Base-by-base conservation (phyloP, 1,140 invertebrate genomes). In the Micrasema minimum region DNA sequence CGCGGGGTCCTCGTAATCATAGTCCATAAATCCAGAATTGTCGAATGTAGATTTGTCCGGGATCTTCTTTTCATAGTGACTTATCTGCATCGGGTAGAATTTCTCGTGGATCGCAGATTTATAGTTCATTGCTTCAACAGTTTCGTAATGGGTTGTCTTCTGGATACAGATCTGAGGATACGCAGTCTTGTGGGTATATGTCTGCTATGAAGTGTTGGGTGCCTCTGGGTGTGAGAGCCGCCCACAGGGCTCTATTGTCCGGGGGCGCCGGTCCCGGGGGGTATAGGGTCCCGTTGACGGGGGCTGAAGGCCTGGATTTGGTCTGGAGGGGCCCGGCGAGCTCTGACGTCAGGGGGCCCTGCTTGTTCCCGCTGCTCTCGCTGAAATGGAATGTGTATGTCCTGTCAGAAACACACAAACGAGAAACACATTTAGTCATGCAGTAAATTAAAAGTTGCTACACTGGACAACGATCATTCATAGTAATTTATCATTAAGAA, bases 111-210 rank as follows among this genome's bases (percentile, higher is more conserved):
- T 3, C 81, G 82, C 5, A 81, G 83, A 18, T 77, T 84, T 85
- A 68, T 85, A 85, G 5, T 85, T 82, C 5, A 85, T 80, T 0
- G 87, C 84, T 73, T 90, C 91, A 6, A 93, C 90, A 20, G 90
- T 90, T 78, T 93, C 91, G 77, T 93, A 93, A 75, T 91, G 90
- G 90, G 35, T 91, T 90, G 73, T 91, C 90, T 61, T 90, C 88
- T 18, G 85, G 79, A 65, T 85, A 85, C 41, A 87, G 85, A 53
- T 80, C 79, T 12, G 78, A 76, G 10, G 80, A 62, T 7, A 72
- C 68, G 80, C 82, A 82, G 61, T 85, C 84, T 71, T 83, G 82
- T 2, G 81, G 86, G 76, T 87, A 87, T 4, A 83, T 87, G 78
- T 90, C 88, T 2, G 88, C 87, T 37, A 90, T 87, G 75, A 90